Evolutionary conservation across 1,140 invertebrate genomes (phyloP), one percentile per base, ranked within the genome.

Genomic region (Heliconius congener): DNA sequence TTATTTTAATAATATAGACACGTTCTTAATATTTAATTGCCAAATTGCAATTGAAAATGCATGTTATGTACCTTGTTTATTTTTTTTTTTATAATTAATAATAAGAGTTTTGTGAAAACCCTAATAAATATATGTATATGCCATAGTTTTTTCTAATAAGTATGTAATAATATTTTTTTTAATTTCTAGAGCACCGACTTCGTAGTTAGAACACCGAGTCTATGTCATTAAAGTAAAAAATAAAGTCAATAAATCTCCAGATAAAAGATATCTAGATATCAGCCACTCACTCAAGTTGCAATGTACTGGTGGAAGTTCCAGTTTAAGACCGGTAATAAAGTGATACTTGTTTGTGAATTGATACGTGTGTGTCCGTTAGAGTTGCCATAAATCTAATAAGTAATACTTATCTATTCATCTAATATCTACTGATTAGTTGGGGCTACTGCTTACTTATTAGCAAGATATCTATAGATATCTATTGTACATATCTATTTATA

Each of bases 201-300:
- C 16, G 13, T 46, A 46, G 16, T 46, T 46, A 46, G 3, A 46
- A 13, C 3, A 13, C 11, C 1, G 13, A n/a, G 55, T 9, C 23
- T 66, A 66, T 66, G 27, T 13, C 27, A 27, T 66, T 23, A 60
- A 60, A n/a, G 55, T 23, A 60, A 66, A 23, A 27, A 60, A 60
- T 88, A 85, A 87, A 84, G 85, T 60, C 57, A 60, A 60, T 60
- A 23, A 60, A 60, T 60, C 60, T 5, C 8, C 1, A 66, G 60
- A 66, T 66, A 6, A 30, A 16, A 66, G 60, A 30, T 66, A 30
- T 66, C 60, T 66, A 30, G 60, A 66, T 66, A 66, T 66, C 60
- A 66, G 27, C 16, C 60, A 66, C 60, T 66, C 60, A 66, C 60
- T 66, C 60, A 66, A 66, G 60, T 66, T 66, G 60, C 60, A 66